Conservation (phyloP, 2,888 invertebrate genomes). For the Neria commutata region DNA sequence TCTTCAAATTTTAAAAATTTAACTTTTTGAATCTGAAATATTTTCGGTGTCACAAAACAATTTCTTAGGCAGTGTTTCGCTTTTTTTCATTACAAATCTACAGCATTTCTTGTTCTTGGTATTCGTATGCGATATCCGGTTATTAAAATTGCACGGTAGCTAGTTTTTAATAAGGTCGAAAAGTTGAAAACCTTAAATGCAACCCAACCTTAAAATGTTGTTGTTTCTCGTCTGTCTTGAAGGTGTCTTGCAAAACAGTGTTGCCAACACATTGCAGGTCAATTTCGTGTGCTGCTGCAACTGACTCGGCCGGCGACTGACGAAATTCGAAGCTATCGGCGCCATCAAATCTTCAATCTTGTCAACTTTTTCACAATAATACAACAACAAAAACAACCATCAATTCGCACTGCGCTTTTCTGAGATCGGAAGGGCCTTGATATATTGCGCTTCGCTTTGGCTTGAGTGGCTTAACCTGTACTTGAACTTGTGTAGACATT, state of each 20-base stretch:
- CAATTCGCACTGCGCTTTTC: neutral
- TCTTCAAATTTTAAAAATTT: too few species aligned
- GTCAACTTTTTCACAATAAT: neutral
- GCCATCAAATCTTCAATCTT: neutral
- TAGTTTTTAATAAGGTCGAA: too few species aligned
- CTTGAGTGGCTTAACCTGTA: conserved; percentile 38
- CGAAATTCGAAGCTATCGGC: neutral
- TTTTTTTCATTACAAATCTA: too few species aligned
- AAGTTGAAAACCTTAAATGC: too few species aligned
- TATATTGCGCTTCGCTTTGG: conserved; percentile 10
- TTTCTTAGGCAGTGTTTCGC: too few species aligned
- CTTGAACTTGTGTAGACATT: conserved; percentile 33
- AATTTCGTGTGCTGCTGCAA: neutral
- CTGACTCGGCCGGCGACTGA: neutral
- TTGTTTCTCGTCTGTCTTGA: neutral
- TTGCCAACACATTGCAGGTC: neutral
- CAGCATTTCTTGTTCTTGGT: too few species aligned
- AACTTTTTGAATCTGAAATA: too few species aligned
- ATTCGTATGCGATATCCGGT: too few species aligned
- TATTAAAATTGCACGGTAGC: too few species aligned
- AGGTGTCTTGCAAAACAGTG: conserved; percentile 1
- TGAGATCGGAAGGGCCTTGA: too few species aligned
- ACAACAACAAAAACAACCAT: neutral
- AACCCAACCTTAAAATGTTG: neutral
- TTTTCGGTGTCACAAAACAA: too few species aligned